phyloP scores from a whole-genome alignment of 2,797 vertebrate species.

The Eleutherodactylus coqui region DNA sequence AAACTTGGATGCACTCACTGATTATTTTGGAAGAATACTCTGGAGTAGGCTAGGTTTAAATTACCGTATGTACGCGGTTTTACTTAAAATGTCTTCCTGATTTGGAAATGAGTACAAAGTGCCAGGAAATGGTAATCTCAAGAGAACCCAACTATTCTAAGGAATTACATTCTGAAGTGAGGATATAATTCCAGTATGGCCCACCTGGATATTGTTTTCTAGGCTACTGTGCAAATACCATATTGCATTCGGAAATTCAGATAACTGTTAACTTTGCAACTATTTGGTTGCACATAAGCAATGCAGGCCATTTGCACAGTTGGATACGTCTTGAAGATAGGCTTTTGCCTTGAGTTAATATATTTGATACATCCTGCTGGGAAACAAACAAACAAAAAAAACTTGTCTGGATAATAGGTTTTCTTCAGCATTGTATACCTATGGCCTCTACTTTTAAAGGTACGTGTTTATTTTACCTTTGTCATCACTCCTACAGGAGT shows the following conservation, averaged over 20 bases:
- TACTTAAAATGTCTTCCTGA: conserved; percentile 65
- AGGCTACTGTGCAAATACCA: conserved; percentile 49
- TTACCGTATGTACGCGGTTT: conserved; percentile 57
- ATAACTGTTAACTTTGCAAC: conserved; percentile 36
- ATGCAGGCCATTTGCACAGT: conserved; percentile 44
- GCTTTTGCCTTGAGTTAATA: conserved; percentile 11
- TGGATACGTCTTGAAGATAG: conserved; percentile 41
- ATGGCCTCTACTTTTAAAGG: conserved; percentile 67
- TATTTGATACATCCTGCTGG: conserved; percentile 34
- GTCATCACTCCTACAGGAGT: not conserved
- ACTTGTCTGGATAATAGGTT: conserved; percentile 65
- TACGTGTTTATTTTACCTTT: conserved; percentile 73
- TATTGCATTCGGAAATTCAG: conserved; percentile 45
- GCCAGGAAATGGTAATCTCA: conserved; percentile 72
- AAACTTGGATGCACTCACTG: conserved; percentile 67
- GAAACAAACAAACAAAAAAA: too few relatives aligned
- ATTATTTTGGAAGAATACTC: conserved; percentile 56
- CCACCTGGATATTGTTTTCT: conserved; percentile 56
- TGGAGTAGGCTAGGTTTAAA: conserved; percentile 63
- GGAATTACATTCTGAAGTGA: conserved; percentile 75
- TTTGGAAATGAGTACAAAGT: conserved; percentile 72
- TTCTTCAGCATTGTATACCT: conserved; percentile 64
- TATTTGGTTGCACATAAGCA: conserved; percentile 32
- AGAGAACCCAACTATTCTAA: conserved; percentile 72
- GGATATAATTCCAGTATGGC: conserved; percentile 72